These are phyloP conservation scores for Ascaphus truei DNA, from an alignment of 2,113 vertebrate genomes.

Conservation along the genomic window DNA sequence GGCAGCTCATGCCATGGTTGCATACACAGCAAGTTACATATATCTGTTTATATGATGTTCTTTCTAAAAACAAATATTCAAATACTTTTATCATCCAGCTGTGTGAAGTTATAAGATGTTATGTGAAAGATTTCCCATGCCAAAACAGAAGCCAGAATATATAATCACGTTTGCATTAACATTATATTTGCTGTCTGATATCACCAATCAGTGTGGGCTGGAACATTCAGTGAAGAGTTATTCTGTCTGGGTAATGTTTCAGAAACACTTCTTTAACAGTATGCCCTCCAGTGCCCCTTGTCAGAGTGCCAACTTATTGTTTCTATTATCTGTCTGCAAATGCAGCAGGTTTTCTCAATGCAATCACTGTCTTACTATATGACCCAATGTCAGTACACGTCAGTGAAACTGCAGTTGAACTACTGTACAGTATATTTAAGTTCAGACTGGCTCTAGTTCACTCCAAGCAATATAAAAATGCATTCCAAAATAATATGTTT, in stretches of 20 bases:
- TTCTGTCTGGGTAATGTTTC: conserved; percentile 52
- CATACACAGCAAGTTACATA: no score
- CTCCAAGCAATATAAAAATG: no score
- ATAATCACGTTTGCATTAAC: conserved; percentile 58
- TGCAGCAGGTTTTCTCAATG: conserved; percentile 38
- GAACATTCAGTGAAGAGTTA: conserved; percentile 56
- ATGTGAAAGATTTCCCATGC: conserved; percentile 58
- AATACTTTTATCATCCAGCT: conserved; percentile 67
- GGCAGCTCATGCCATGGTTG: no score
- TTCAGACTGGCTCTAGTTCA: no score
- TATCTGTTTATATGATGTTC: no score
- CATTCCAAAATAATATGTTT: no score
- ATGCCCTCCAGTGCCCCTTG: conserved; percentile 48
- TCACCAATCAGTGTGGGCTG: conserved; percentile 43
- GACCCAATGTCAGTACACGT: conserved; percentile 39
- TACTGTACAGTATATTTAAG: no score
- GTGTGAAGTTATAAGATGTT: conserved; percentile 46
- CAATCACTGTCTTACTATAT: conserved; percentile 36
- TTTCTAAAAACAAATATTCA: no score
- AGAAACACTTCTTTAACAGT: conserved; percentile 53
- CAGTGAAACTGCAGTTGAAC: conserved; percentile 45
- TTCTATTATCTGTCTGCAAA: conserved; percentile 41
- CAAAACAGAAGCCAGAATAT: conserved; percentile 57
- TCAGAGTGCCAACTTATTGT: conserved; percentile 42
- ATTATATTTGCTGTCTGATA: conserved; percentile 46